Percentiles rank a stretch among this genome's conserved stretches.
Evolutionary conservation across 2,888 invertebrate species (phyloP).

Genomic region (Dusona sp.): DNA sequence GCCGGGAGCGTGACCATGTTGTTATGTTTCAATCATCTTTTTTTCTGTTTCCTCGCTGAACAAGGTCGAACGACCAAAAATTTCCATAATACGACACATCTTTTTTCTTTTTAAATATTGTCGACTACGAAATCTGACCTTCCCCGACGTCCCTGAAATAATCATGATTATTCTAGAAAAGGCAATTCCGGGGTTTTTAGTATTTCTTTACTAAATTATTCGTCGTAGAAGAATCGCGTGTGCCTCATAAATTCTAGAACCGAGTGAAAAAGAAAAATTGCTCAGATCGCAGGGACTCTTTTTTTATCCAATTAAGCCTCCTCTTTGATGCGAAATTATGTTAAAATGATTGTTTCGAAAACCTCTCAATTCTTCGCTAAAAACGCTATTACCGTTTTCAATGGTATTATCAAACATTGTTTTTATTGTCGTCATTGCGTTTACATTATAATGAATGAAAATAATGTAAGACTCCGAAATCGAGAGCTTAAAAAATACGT

Average conservation of each 20-base stretch:
- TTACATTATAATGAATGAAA: neutral
- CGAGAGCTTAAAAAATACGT: neutral
- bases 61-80: conserved; percentile 37
- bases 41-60: conserved; percentile 7
- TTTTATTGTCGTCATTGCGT: neutral
- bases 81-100: conserved; percentile 49
- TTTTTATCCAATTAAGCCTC: neutral
- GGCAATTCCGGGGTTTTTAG: conserved; percentile 5
- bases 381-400: neutral
- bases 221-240: conserved; percentile 21
- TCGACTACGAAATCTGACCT: conserved; percentile 46
- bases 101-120: conserved; percentile 35
- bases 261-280: neutral
- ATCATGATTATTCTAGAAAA: conserved; percentile 20
- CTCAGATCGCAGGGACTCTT: conserved; percentile 1
- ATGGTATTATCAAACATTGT: neutral
- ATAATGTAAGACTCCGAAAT: neutral
- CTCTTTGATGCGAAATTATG: neutral
- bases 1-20: neutral
- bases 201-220: conserved; percentile 17
- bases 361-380: neutral
- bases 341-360: neutral
- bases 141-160: conserved; percentile 23
- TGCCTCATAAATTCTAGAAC: neutral
- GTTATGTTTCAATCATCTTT: conserved; percentile 10